Evolutionary conservation across 1,140 invertebrate species (phyloP).

Genomic region (Bombus confusus): DNA sequence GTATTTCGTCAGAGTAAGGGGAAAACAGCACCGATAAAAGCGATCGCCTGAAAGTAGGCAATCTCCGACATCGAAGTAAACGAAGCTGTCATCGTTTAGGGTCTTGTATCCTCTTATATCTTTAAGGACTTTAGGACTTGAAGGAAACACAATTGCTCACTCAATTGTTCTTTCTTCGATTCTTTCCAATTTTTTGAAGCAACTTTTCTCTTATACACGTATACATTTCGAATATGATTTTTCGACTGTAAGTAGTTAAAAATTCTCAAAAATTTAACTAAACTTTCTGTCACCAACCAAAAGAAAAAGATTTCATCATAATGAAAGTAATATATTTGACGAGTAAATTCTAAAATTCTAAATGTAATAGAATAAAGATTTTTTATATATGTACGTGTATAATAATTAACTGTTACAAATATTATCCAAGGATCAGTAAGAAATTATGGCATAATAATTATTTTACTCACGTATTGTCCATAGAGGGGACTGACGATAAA

Average conservation of each 20-base stretch:
- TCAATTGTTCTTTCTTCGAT: too few relatives aligned
- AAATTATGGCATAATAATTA: background rate
- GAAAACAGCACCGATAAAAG: background rate
- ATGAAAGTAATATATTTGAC: too few relatives aligned
- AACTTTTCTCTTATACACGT: background rate
- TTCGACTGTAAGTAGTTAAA: too few relatives aligned
- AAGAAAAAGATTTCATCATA: too few relatives aligned
- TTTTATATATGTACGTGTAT: too few relatives aligned
- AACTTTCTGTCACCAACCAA: too few relatives aligned
- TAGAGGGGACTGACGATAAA: constrained; percentile 94
- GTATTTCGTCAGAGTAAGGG: constrained; percentile 5
- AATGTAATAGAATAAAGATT: too few relatives aligned
- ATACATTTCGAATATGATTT: background rate
- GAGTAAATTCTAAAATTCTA: too few relatives aligned
- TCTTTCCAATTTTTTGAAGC: background rate
- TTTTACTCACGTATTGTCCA: constrained; percentile 88
- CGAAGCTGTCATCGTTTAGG: background rate
- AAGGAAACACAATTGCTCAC: too few relatives aligned
- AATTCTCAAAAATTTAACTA: too few relatives aligned
- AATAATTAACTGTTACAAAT: background rate
- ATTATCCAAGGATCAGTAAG: background rate
- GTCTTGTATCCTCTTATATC: background rate
- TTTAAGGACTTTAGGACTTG: too few relatives aligned
- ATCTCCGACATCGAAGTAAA: background rate
- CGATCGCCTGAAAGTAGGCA: constrained; percentile 10